phyloP scores from a whole-genome alignment of 2,797 vertebrate species.

The Myotis planiceps region DNA sequence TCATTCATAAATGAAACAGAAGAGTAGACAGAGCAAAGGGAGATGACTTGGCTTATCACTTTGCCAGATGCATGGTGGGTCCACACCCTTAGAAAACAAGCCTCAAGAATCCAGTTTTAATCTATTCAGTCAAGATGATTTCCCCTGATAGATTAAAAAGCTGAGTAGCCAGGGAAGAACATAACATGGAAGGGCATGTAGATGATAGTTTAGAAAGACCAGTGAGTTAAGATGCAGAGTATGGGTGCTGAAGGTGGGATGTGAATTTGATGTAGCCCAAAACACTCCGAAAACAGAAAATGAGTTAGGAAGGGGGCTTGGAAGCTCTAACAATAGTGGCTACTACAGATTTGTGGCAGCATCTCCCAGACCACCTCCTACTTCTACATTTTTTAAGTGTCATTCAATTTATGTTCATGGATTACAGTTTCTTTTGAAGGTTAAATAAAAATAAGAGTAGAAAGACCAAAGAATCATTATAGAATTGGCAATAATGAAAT shows the following conservation, averaged over 20 bases:
- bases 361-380: neutral
- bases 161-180: neutral
- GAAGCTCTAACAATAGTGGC: neutral
- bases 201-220: neutral
- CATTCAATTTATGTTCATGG: neutral
- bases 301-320: neutral
- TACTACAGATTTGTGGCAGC: neutral
- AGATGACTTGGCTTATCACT: neutral
- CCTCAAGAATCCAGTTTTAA: neutral
- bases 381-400: neutral
- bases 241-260: neutral
- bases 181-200: neutral
- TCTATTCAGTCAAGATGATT: neutral
- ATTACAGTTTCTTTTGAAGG: neutral
- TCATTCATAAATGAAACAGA: neutral
- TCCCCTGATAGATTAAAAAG: neutral
- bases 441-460: neutral
- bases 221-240: neutral
- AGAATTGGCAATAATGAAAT: conserved; percentile 19
- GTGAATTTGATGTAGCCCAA: neutral
- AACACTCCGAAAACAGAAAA: neutral
- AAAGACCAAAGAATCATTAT: neutral
- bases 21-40: neutral
- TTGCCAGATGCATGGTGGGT: neutral
- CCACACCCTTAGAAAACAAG: conserved; percentile 33